A percentile compares a stretch with the other conserved stretches of the same genome.
Conservation (phyloP, 2,888 invertebrate genomes). For the Drosophila neonasuta region DNA sequence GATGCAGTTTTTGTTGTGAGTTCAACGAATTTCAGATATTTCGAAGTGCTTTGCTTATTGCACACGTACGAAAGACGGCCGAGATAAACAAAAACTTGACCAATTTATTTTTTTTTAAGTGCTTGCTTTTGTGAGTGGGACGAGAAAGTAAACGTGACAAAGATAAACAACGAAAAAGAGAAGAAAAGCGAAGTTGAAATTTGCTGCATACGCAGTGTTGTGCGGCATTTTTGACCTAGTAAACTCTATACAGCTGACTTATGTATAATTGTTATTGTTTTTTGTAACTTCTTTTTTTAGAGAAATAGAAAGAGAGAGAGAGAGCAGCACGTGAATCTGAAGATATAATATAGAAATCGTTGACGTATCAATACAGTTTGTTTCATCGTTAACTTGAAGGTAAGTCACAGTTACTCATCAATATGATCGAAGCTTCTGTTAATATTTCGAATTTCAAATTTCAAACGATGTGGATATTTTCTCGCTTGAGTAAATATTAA, state of each 20-base stretch:
- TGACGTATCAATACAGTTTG: constrained; percentile 5
- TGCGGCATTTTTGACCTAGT: constrained; percentile 5
- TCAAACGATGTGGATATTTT: constrained; percentile 17
- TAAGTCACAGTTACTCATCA: constrained; percentile 17
- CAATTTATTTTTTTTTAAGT: constrained; percentile 46
- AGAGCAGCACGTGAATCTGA: constrained; percentile 15
- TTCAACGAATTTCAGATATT: constrained; percentile 47
- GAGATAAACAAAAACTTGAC: constrained; percentile 28
- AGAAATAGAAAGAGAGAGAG: neutral
- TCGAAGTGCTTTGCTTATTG: constrained; percentile 27
- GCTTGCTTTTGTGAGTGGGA: constrained; percentile 31
- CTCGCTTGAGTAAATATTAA: no score
- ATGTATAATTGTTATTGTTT: constrained; percentile 37
- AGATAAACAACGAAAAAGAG: neutral
- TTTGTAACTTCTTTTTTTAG: constrained; percentile 36
- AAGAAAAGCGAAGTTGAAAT: neutral
- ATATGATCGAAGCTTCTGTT: constrained; percentile 19
- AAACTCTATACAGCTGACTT: constrained; percentile 6
- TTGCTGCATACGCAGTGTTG: neutral
- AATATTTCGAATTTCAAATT: constrained; percentile 41
- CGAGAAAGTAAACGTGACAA: constrained; percentile 7
- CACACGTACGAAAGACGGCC: constrained; percentile 14
- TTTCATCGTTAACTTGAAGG: constrained; percentile 11
- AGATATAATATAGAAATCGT: constrained; percentile 1
- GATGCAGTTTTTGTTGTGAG: constrained; percentile 6